phyloP scores from a whole-genome alignment of 2,888 invertebrate genomes.

The Caenorhabditis virilis region DNA sequence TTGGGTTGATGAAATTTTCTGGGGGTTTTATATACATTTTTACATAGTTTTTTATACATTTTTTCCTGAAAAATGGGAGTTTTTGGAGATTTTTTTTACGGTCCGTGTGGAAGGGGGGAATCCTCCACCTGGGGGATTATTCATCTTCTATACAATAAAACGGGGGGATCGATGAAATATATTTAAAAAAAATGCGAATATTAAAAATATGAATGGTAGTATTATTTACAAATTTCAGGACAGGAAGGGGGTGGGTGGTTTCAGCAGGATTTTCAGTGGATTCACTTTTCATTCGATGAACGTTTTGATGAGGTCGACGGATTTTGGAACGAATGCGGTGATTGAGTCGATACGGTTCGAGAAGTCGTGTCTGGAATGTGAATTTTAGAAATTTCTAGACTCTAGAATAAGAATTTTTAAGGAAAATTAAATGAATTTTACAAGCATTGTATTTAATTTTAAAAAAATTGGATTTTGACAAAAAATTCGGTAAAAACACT shows the following conservation, averaged over 20 bases:
- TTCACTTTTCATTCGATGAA: neutral
- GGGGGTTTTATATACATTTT: constrained; percentile 3
- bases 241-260: too few relatives aligned
- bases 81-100: too few relatives aligned
- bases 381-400: too few relatives aligned
- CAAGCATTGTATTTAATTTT: too few relatives aligned
- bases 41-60: neutral
- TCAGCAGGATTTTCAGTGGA: too few relatives aligned
- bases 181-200: neutral
- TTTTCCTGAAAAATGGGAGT: neutral
- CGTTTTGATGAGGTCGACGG: neutral
- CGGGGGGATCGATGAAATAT: neutral
- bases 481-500: too few relatives aligned
- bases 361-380: constrained; percentile 3
- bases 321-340: neutral
- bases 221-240: neutral
- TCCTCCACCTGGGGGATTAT: neutral
- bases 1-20: neutral
- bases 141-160: neutral
- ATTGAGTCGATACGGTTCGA: neutral
- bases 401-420: neutral
- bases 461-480: too few relatives aligned
- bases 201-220: neutral
- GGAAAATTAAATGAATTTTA: neutral
- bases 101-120: too few relatives aligned